Conservation (phyloP, 35 echinoderm and acorn worm species). For the Acanthaster planci region DNA sequence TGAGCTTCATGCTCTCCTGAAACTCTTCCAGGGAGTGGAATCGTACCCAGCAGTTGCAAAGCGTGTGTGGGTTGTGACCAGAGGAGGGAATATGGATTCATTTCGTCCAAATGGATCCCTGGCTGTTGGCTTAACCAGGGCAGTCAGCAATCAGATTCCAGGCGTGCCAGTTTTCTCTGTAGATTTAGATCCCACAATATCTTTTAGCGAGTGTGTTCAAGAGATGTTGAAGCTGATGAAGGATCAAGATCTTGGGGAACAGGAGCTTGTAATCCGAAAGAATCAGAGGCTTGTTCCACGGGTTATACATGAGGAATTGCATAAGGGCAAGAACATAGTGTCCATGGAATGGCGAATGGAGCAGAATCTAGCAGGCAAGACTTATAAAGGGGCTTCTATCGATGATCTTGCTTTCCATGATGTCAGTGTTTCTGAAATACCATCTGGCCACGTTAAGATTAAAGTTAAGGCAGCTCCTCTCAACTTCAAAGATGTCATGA, state of each 20-base stretch:
- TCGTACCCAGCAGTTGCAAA: conserved; percentile 44
- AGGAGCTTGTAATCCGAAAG: conserved; percentile 38
- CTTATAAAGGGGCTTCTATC: conserved; percentile 18
- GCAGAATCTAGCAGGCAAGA: conserved; percentile 12
- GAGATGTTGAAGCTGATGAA: neutral
- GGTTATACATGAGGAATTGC: conserved; percentile 22
- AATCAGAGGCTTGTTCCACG: conserved; percentile 29
- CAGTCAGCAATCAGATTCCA: conserved; percentile 67
- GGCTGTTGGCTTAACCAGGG: conserved; percentile 61
- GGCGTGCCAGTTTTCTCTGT: conserved; percentile 42
- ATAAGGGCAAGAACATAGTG: neutral
- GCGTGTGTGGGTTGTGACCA: conserved; percentile 69
- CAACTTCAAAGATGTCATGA: conserved; percentile 54
- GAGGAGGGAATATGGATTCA: neutral
- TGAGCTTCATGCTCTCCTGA: conserved; percentile 47
- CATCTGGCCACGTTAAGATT: conserved; percentile 50
- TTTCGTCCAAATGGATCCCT: conserved; percentile 14
- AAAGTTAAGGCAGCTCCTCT: conserved; percentile 61
- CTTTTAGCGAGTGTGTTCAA: neutral
- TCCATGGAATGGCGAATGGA: conserved; percentile 62
- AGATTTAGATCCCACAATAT: conserved; percentile 1
- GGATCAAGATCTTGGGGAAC: conserved; percentile 42
- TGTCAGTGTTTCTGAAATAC: conserved; percentile 7
- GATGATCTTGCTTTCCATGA: conserved; percentile 43
- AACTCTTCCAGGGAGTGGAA: conserved; percentile 48